Base-by-base conservation (phyloP, 2,113 vertebrate species). In the Oreochromis tanganicae region DNA sequence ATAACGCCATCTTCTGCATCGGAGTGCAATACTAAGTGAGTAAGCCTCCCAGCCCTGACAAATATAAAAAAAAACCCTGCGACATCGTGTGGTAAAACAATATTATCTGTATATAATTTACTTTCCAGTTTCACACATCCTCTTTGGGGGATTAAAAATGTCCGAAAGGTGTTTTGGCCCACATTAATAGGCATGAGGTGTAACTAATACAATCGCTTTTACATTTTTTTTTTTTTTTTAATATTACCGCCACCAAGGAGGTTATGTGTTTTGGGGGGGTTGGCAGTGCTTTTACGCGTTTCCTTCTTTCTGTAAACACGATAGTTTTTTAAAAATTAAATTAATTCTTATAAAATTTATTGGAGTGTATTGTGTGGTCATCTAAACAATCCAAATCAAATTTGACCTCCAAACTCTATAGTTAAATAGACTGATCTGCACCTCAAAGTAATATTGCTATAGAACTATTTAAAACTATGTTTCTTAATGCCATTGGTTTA, bases 211-310 rank as follows among this genome's bases (percentile, higher is more conserved):
- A 43, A 6, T 27, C 0, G 66, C 38, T 43, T 71, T 43, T 43
- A 14, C 34, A 13, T 41, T 1, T 43, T 61, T 61, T 63, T 66
- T 21, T 21, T 38, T 27, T 27, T 27, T 27, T 27, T 27, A 4
- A 36, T 12, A 66, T 66, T 32, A 34, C 27, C 27, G 14, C 57
- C 29, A 63, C 61, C 61, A 13, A 38, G 1, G 61, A 13, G 10
- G 61, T n/a, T 38, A 7, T 36, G 9, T 36, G 59, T 36, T 38
- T 14, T 63, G 27, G 27, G 4, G 27, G 27, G 27, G 27, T 66
- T n/a, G 1, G 10, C 34, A 38, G 0, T 0, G 32, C 36, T n/a
- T 61, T 63, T 63, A 38, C 10, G 0, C 0, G 34, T 38, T 36
- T 66, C 4, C 17, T n/a, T 66, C 59, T 19, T 9, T 9, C 50